Base-by-base conservation (phyloP, 2,888 invertebrate genomes). In the Apotomis betuletana region DNA sequence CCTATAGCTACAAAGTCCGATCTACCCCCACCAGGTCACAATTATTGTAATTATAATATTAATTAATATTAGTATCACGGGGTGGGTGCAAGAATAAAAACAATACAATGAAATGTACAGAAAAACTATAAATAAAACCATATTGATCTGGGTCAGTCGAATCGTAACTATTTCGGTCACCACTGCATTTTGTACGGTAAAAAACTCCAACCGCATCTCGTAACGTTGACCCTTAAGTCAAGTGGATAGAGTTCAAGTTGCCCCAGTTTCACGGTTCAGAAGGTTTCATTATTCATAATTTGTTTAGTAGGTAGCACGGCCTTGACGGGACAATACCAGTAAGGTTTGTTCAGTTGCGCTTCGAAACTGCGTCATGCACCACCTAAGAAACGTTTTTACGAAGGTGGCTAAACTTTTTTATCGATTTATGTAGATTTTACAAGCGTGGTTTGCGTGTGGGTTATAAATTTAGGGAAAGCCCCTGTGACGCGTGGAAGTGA, bases 301-400 rank as follows among this genome's bases (percentile, higher is more conserved):
- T 67, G 84, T 83, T 78, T 77, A 77, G 78, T 84, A 81, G 79
- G 80, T 78, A 76, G 75, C 46, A 60, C 75, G 79, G 77, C 83
- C 82, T 82, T 83, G 81, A 64, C 70, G 74, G 69, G 70, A 69
- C 64, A 80, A 79, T 81, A 67, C 74, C 65, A 73, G 68, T 81
- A 81, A 67, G 81, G 81, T 85, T 85, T 81, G 81, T 83, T 87
- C 85, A 88, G 90, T 90, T 82, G 87, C 79, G 78, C 81, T 81
- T 83, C 78, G 83, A 81, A 80, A 80, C 77, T 82, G 83, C 84
- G 83, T 77, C 87, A 92, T 92, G 92, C 91, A 92, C 86, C 92
- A 91, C 89, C 86, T 92, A 80, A 92, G 92, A 75, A 88, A 79
- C 78, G 92, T 92, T 77, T 92, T 92, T 78, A 81, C 84, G 38